These are phyloP conservation scores for Patella ulyssiponensis DNA, from an alignment of 2,888 invertebrate species.

Conservation along the genomic window DNA sequence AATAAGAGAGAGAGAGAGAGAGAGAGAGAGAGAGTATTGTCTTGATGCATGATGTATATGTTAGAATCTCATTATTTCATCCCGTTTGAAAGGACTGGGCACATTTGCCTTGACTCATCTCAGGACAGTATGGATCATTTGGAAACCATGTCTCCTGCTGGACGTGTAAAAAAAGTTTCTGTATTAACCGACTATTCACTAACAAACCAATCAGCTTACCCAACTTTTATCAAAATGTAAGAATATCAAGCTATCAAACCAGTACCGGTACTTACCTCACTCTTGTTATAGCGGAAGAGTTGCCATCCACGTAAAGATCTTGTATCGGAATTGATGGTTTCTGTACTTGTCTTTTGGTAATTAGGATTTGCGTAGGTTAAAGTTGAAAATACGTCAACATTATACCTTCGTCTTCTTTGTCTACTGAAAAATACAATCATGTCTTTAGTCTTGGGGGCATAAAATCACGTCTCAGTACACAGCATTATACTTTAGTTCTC, in stretches of 20 bases:
- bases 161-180: background rate
- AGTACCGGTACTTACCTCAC: constrained; percentile 51
- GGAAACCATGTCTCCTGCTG: too few species aligned
- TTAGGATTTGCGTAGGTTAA: constrained; percentile 92
- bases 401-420: constrained; percentile 57
- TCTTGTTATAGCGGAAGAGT: constrained; percentile 61
- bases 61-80: too few species aligned
- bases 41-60: too few species aligned
- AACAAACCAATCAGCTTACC: background rate
- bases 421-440: constrained; percentile 24
- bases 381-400: constrained; percentile 75
- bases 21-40: too few species aligned
- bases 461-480: too few species aligned
- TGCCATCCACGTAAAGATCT: constrained; percentile 53
- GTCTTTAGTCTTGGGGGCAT: too few species aligned
- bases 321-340: constrained; percentile 67
- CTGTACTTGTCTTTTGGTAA: constrained; percentile 79
- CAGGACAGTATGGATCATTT: too few species aligned
- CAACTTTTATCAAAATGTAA: background rate
- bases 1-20: too few species aligned
- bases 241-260: background rate
- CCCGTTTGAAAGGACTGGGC: too few species aligned
- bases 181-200: background rate
- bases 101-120: too few species aligned
- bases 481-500: too few species aligned